Conservation (phyloP, 2,888 invertebrate genomes). For the Platynereis dumerilii region DNA sequence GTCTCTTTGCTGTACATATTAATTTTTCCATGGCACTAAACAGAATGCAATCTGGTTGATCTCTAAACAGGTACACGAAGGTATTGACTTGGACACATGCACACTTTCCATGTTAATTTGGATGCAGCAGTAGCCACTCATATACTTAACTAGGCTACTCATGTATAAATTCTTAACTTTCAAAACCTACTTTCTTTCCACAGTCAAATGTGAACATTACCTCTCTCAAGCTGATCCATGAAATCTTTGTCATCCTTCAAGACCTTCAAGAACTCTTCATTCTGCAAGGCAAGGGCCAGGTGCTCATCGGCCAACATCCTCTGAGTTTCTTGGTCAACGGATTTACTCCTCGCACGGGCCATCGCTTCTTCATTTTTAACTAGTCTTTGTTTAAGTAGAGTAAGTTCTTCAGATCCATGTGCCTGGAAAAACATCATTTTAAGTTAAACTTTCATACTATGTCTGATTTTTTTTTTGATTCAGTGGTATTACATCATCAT, state of each 20-base stretch:
- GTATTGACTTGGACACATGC: slow-evolving; percentile 85
- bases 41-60: too few relatives aligned
- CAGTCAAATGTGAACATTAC: slow-evolving; percentile 64
- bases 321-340: background rate
- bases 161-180: background rate
- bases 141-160: slow-evolving; percentile 70
- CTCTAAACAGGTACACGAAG: too few relatives aligned
- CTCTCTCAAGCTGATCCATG: slow-evolving; percentile 81
- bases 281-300: slow-evolving; percentile 82
- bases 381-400: too few relatives aligned
- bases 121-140: slow-evolving; percentile 79
- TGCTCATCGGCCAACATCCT: slow-evolving; percentile 81
- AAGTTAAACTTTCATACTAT: too few relatives aligned
- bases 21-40: too few relatives aligned
- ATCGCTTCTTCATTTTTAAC: too few relatives aligned
- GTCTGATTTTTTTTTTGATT: too few relatives aligned
- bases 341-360: slow-evolving; percentile 1
- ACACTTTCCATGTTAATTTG: slow-evolving; percentile 89
- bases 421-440: too few relatives aligned
- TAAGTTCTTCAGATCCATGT: too few relatives aligned
- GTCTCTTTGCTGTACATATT: too few relatives aligned
- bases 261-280: slow-evolving; percentile 88
- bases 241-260: slow-evolving; percentile 86
- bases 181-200: too few relatives aligned
- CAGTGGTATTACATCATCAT: too few relatives aligned